Percentiles rank a stretch among this genome's conserved stretches.
These are phyloP conservation scores for Oenanthe melanoleuca DNA, from an alignment of 2,113 vertebrate genomes.

Conservation along the genomic window DNA sequence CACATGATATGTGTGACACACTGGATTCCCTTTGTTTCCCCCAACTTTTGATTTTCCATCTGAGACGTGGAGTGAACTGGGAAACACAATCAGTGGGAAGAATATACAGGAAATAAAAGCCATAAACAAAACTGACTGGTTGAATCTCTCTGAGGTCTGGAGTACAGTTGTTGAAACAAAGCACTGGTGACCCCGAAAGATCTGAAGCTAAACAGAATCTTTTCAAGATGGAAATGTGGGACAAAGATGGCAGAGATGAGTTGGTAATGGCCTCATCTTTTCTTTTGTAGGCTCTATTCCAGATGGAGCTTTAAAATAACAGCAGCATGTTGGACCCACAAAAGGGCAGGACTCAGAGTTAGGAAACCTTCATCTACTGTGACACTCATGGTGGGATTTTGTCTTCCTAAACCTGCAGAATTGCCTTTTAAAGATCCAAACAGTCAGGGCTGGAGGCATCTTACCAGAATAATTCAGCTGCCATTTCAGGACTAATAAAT, in stretches of 20 bases:
- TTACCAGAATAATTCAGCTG: background rate
- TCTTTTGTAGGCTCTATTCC: constrained; percentile 3
- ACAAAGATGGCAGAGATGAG: constrained; percentile 54
- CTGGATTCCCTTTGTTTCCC: constrained; percentile 15
- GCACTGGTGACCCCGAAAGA: constrained; percentile 50
- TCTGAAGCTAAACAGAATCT: constrained; percentile 55
- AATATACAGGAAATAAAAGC: constrained; percentile 46
- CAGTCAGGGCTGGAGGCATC: background rate
- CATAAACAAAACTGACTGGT: constrained; percentile 41
- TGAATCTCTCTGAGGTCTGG: constrained; percentile 27
- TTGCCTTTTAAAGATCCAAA: background rate
- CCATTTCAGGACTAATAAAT: background rate
- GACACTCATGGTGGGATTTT: background rate
- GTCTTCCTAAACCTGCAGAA: background rate
- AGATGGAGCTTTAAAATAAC: constrained; percentile 41
- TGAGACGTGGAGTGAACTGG: background rate
- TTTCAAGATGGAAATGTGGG: constrained; percentile 66
- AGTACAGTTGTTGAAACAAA: constrained; percentile 68
- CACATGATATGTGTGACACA: background rate
- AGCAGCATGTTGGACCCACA: constrained; percentile 4
- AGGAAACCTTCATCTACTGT: background rate
- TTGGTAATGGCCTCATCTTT: constrained; percentile 31
- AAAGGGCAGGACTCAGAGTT: background rate
- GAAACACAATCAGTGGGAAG: constrained; percentile 14
- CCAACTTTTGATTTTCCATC: constrained; percentile 1